Conservation (phyloP, 2,888 invertebrate species). For the Rugalucina vietnamica region DNA sequence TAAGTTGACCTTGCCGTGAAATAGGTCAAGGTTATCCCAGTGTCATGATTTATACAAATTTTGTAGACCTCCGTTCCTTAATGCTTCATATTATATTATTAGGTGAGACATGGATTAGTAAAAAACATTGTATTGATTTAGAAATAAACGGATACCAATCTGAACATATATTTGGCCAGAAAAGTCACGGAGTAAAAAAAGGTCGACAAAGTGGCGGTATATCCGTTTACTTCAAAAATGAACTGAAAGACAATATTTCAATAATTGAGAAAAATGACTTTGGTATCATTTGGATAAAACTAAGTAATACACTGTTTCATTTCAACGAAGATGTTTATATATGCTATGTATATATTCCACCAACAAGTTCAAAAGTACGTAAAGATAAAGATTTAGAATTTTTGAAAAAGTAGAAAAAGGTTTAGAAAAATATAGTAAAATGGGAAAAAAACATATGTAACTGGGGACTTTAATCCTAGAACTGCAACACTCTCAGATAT, state of each 20-base stretch:
- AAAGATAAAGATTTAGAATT: slow-evolving; percentile 1
- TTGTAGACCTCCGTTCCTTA: too few relatives aligned
- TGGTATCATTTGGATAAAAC: not conserved
- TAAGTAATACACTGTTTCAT: not conserved
- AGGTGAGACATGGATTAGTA: not conserved
- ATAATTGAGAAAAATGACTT: not conserved
- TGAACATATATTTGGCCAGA: not conserved
- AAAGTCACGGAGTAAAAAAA: not conserved
- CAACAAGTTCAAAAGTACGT: not conserved
- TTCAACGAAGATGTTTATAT: slow-evolving; percentile 7
- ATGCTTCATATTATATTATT: slow-evolving; percentile 8
- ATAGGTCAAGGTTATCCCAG: too few relatives aligned
- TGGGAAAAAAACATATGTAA: slow-evolving; percentile 1
- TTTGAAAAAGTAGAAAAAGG: not conserved
- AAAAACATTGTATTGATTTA: not conserved
- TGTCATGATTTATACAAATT: too few relatives aligned
- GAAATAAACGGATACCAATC: not conserved
- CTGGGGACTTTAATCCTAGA: not conserved
- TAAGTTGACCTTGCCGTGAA: too few relatives aligned
- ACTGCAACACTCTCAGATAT: not conserved
- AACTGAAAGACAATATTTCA: not conserved
- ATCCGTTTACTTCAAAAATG: not conserved
- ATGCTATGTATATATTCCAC: not conserved
- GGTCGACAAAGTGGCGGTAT: not conserved
- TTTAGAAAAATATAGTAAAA: slow-evolving; percentile 1